phyloP scores from a whole-genome alignment of 2,797 vertebrate species.

The Odontamblyopus lacepedii region DNA sequence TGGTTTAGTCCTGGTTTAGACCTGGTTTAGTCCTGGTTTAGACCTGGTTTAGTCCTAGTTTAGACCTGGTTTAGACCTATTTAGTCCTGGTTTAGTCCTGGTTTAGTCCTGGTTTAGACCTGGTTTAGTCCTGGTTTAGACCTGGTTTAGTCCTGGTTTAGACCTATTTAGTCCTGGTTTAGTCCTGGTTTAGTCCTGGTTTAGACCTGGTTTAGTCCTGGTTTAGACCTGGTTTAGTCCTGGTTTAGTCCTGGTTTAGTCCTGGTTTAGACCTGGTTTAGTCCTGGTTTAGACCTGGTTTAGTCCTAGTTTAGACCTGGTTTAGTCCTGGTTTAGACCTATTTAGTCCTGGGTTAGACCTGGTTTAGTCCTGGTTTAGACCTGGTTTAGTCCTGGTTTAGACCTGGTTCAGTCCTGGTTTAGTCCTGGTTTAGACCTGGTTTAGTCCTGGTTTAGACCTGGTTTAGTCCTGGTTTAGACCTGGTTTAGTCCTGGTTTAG shows the following conservation, averaged over 20 bases:
- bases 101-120: conserved; percentile 1
- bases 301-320: conserved; percentile 25
- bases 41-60: neutral
- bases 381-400: conserved; percentile 1
- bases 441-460: neutral
- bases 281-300: neutral
- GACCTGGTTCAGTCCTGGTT: neutral
- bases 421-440: conserved; percentile 3
- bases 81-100: conserved; percentile 1
- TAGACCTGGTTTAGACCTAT: neutral
- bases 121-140: conserved; percentile 1
- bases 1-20: neutral
- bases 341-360: neutral
- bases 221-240: neutral
- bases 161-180: neutral
- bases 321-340: too few relatives aligned
- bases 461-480: too few relatives aligned
- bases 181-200: neutral
- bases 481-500: too few relatives aligned
- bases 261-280: neutral
- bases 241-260: neutral
- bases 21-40: neutral
- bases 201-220: conserved; percentile 1
- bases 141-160: neutral
- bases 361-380: neutral